Evolutionary conservation across 2,888 invertebrate genomes (phyloP), one percentile per base, ranked within the genome.

Genomic region (Geophilus truncorum): DNA sequence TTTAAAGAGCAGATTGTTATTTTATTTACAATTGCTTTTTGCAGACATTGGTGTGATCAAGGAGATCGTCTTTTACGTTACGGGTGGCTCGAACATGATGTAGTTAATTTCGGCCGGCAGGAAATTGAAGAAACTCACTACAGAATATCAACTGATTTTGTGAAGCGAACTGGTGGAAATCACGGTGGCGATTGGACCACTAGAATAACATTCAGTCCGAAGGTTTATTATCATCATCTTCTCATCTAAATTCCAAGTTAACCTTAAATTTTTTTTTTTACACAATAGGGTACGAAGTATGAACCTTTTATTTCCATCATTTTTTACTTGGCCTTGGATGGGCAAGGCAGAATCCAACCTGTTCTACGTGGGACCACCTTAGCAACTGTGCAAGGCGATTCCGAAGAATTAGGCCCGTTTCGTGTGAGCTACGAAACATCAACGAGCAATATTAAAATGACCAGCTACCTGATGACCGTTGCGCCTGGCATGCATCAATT

Each of bases 101-200:
- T 98, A 0, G 90, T 91, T 45, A 92, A 91, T 7, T 98, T 98
- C 88, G 99, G 99, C 0, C 89, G 93, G 40, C 98, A 99, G 87
- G 91, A 93, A 84, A 94, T 98, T 80, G 88, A 91, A 1, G 99
- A 99, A 85, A 90, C 91, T 0, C 91, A 92, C 0, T 92, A 93
- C 84, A 89, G 90, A 18, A 87, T 98, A 7, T 91, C 90, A 81
- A 97, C 97, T 0, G 93, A 94, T 0, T 98, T 97, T 87, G 91
- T 98, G 0, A 98, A 98, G 88, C 91, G 91, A 78, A 89, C 90
- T 0, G 93, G 93, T 0, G 95, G 94, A 0, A 88, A 90, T 36
- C 91, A 93, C 85, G 97, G 97, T 0, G 97, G 97, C 0, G 96
- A 97, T 85, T 98, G 98, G 97, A 95, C 96, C 0, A 94, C 94